Base-by-base conservation (phyloP, 2,113 vertebrate species). In the Pachyramphus minor region DNA sequence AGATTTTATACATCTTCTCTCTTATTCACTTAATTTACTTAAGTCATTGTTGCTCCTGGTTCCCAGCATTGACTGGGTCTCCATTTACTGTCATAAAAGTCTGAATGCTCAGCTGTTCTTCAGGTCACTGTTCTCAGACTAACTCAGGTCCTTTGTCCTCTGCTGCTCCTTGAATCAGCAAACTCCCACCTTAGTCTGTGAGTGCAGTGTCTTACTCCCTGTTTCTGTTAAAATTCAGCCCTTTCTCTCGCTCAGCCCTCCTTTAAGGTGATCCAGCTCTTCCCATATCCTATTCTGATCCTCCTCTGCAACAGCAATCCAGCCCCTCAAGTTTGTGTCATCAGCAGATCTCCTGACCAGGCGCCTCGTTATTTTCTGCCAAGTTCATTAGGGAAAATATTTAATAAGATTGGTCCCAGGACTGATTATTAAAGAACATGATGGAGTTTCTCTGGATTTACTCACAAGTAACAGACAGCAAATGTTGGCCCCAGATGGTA, bases 311-410 rank as follows among this genome's bases (percentile, higher is more conserved):
- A 52, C 11, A 84, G 68, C 52, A 69, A 19, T 31, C 19, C 31
- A 66, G 63, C 79, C 18, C 2, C 50, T 86, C 55, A 35, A 71
- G 79, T 74, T 28, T 89, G 72, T 95, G 75, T 67, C 83, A 74
- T 80, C 91, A 78, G 44, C 90, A 95, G 72, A 78, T 78, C 73
- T 92, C 73, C 71, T 23, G 72, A 71, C 59, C 80, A 95, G 89
- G 44, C 9, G 0, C 73, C 64, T 92, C 24, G 15, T 20, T 55
- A 33, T 68, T 71, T 81, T 60, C 89, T 92, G 91, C 77, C 91
- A 95, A 87, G 76, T 92, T 92, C 64, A 95, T 92, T 91, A 95
- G 81, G 69, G 84, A 90, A 95, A 96, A 92, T 92, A 95, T 93
- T 95, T 93, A 94, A 86, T 95, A 95, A 92, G 86, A 95, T 87